These are phyloP conservation scores for Pseudorasbora parva DNA, from an alignment of 2,113 vertebrate species.

Conservation along the genomic window DNA sequence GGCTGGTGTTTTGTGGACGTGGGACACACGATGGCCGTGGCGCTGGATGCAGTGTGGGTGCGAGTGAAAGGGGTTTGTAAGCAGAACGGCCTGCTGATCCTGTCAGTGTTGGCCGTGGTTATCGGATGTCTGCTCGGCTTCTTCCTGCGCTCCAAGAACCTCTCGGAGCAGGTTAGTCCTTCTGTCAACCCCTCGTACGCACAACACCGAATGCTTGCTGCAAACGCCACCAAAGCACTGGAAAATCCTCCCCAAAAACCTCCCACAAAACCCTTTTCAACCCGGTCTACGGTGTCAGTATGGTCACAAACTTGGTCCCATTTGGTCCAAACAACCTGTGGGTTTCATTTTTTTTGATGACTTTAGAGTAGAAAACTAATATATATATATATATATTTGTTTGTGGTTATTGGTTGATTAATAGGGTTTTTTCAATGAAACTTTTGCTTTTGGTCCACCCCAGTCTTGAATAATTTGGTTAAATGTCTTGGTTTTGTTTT, in stretches of 20 bases:
- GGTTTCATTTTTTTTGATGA: background rate
- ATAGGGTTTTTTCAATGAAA: background rate
- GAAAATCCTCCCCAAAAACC: background rate
- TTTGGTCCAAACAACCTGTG: background rate
- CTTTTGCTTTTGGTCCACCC: background rate
- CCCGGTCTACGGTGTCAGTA: background rate
- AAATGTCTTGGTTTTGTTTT: background rate
- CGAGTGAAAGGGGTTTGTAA: constrained; percentile 89
- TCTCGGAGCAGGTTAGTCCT: constrained; percentile 90
- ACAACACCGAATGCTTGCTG: background rate
- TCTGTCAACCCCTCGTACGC: background rate
- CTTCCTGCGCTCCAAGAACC: constrained; percentile 88
- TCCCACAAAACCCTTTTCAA: background rate
- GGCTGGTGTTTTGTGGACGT: constrained; percentile 53
- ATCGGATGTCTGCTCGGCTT: constrained; percentile 95
- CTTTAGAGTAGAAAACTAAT: background rate
- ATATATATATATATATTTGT: background rate
- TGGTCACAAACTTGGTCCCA: background rate
- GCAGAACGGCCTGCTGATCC: constrained; percentile 93
- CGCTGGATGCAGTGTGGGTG: constrained; percentile 82
- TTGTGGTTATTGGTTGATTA: background rate
- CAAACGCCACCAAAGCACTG: background rate
- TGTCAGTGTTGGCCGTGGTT: constrained; percentile 92
- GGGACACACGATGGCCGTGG: constrained; percentile 81
- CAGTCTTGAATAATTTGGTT: background rate